A percentile compares a stretch with the other conserved stretches of the same genome.
Conservation (phyloP, 1,140 invertebrate species). For the Aphelenchoides fujianensis region DNA sequence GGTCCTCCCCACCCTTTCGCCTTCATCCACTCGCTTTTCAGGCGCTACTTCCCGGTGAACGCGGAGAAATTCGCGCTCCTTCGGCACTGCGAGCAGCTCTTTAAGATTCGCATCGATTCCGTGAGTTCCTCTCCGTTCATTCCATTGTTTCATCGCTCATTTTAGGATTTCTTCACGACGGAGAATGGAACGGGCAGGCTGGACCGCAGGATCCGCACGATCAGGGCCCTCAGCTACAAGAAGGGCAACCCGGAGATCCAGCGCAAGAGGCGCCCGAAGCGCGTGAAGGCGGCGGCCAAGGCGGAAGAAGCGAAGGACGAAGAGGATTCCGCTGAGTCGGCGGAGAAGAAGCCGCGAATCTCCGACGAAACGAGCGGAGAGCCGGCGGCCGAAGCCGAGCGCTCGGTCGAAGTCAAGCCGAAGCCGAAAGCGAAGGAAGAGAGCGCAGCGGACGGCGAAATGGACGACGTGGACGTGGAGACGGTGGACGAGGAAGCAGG, state of each 20-base stretch:
- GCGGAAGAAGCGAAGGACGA: no score
- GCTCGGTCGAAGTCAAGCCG: no score
- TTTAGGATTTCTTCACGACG: slow-evolving; percentile 3
- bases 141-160: no score
- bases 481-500: no score
- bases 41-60: background rate
- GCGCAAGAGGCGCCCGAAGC: background rate
- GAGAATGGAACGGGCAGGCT: slow-evolving; percentile 13
- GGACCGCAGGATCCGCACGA: background rate
- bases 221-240: background rate
- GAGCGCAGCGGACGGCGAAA: no score
- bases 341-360: no score
- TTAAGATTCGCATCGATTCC: background rate
- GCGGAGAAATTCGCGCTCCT: background rate
- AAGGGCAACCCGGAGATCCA: slow-evolving; percentile 2
- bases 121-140: slow-evolving; percentile 9
- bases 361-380: no score
- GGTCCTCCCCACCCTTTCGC: background rate
- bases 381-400: no score
- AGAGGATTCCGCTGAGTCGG: no score
- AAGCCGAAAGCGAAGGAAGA: no score
- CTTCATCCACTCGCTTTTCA: background rate
- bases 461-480: no score
- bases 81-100: background rate
- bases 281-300: background rate